These are phyloP conservation scores for Ylistrum balloti DNA, from an alignment of 1,140 invertebrate genomes.

Conservation along the genomic window DNA sequence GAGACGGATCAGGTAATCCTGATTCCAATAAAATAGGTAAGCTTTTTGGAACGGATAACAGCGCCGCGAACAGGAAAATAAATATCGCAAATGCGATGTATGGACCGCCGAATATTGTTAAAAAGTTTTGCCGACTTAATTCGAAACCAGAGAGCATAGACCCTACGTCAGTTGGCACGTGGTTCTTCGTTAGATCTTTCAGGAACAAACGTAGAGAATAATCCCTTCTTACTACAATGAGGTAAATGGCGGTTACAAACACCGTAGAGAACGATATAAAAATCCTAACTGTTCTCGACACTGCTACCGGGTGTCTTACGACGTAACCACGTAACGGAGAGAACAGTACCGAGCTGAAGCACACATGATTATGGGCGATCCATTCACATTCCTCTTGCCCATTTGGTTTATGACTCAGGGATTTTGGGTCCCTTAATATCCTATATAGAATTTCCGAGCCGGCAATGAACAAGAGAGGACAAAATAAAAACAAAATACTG, in stretches of 20 bases:
- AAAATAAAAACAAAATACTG: neutral
- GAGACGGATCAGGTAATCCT: neutral
- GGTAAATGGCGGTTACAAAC: neutral
- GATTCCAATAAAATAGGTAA: neutral
- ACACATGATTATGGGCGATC: neutral
- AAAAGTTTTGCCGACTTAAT: neutral
- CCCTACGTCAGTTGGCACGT: neutral
- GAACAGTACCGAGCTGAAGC: constrained; percentile 17
- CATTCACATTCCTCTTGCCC: neutral
- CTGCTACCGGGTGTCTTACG: neutral
- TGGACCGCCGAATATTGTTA: neutral
- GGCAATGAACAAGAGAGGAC: neutral
- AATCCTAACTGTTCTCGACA: neutral
- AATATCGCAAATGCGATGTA: neutral
- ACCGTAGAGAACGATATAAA: neutral
- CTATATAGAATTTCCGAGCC: neutral
- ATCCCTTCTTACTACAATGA: neutral
- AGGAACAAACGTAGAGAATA: neutral
- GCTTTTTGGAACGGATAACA: neutral
- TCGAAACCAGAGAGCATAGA: constrained; percentile 23
- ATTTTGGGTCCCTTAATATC: neutral
- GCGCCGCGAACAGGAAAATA: neutral
- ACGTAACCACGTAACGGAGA: neutral
- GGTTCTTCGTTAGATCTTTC: neutral
- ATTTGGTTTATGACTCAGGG: neutral